Evolutionary conservation across 2,113 vertebrate genomes (phyloP), one percentile per base, ranked within the genome.

Genomic region (Tupaia tana): DNA sequence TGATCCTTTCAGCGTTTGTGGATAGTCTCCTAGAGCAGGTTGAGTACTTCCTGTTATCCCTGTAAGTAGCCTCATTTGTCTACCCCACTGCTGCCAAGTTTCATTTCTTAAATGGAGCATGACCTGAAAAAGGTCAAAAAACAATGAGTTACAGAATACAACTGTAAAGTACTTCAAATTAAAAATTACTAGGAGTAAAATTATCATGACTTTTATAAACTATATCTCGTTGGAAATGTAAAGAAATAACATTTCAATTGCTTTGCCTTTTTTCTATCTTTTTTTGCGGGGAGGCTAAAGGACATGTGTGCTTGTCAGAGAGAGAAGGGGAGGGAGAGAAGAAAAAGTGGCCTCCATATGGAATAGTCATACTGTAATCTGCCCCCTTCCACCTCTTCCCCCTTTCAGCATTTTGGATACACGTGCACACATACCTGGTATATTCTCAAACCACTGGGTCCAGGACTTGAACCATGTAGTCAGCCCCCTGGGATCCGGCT

Each of bases 41-140:
- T 25, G 9, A 70, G 4, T 9, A 14, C 43, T 20, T 93, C 20
- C 29, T 81, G 29, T 7, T 87, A 29, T 43, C 52, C 61, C 31
- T 27, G 4, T 63, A 14, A 90, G 31, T 5, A 85, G 52, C 70
- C 27, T 71, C 16, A 71, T 80, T 61, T 97, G 71, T 90, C 73
- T 71, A 73, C 20, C 24, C 78, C n/a, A 90, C 12, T 91, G 56
- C 31, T 86, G 81, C 1, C 7, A 93, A 56, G 27, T 69, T 95
- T 79, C 85, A 91, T 43, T 91, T 91, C 95, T 88, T 34, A 84
- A 93, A 74, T 18, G 31, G 24, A 80, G 94, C 18, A 91, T 24
- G 27, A 82, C 27, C 71, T 91, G 18, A 61, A 93, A 95, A 96
- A 67, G 10, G 11, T 69, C 20, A 85, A 92, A 95, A 84, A 91